Conservation (phyloP, 2,888 invertebrate species). For the Carterocephalus palaemon region DNA sequence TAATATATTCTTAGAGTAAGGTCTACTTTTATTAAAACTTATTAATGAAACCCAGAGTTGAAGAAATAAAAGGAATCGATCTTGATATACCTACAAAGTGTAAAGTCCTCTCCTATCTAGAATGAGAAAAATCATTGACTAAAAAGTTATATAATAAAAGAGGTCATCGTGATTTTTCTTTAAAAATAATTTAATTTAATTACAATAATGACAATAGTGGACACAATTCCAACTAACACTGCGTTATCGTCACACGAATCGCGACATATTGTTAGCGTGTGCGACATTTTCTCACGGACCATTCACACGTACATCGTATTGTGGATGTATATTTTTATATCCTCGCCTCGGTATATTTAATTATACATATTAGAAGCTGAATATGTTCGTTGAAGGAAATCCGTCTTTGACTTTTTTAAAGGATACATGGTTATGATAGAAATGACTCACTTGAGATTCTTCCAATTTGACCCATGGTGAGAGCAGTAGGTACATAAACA, state of each 20-base stretch:
- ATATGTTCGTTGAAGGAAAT: constrained; percentile 13
- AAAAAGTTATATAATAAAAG: not conserved
- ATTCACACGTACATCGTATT: constrained; percentile 20
- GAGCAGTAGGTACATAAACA: no score
- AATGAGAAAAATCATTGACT: no score
- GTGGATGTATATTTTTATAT: constrained; percentile 21
- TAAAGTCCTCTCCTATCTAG: no score
- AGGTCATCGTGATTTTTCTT: constrained; percentile 3
- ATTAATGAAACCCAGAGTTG: no score
- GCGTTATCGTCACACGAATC: constrained; percentile 18
- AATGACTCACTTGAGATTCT: no score
- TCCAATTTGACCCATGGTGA: no score
- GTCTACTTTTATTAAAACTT: no score
- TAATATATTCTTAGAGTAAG: no score
- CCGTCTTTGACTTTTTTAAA: not conserved
- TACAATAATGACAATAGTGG: not conserved
- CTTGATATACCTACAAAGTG: no score
- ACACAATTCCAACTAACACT: not conserved
- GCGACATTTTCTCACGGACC: constrained; percentile 26
- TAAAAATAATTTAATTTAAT: constrained; percentile 3
- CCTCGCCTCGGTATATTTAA: constrained; percentile 21
- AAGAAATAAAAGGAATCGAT: no score
- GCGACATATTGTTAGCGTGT: constrained; percentile 20
- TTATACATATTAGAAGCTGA: constrained; percentile 10
- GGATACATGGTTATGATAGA: no score